Evolutionary conservation across 2,113 vertebrate genomes (phyloP).

Genomic region (Proterorhinus semilunaris): DNA sequence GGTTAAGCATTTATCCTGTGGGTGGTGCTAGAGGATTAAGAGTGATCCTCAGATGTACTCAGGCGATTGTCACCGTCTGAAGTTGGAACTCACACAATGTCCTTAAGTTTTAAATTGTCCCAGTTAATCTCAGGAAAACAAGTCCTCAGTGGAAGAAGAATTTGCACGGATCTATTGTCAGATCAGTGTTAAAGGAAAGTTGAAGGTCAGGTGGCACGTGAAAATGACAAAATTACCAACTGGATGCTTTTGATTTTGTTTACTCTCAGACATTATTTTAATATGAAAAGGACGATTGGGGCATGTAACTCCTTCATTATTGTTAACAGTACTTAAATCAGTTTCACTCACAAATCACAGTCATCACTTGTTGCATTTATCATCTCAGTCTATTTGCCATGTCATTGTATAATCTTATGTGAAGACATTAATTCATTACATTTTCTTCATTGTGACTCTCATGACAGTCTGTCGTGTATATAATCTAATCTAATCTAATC

Average conservation of each 20-base stretch:
- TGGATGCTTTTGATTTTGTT: neutral
- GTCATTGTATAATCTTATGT: neutral
- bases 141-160: too few relatives aligned
- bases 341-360: neutral
- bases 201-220: neutral
- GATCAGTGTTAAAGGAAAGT: neutral
- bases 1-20: neutral
- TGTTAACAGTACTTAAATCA: neutral
- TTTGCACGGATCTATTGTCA: neutral
- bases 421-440: neutral
- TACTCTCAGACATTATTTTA: neutral
- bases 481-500: too few relatives aligned
- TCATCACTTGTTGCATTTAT: neutral
- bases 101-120: too few relatives aligned
- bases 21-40: constrained; percentile 1
- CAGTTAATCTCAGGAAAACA: too few relatives aligned
- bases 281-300: neutral
- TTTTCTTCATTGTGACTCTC: too few relatives aligned
- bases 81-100: too few relatives aligned
- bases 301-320: neutral
- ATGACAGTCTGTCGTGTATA: too few relatives aligned
- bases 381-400: neutral
- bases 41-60: neutral
- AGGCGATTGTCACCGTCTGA: too few relatives aligned
- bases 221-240: neutral